phyloP scores from a whole-genome alignment of 2,797 vertebrate genomes.

The Streptopelia turtur region DNA sequence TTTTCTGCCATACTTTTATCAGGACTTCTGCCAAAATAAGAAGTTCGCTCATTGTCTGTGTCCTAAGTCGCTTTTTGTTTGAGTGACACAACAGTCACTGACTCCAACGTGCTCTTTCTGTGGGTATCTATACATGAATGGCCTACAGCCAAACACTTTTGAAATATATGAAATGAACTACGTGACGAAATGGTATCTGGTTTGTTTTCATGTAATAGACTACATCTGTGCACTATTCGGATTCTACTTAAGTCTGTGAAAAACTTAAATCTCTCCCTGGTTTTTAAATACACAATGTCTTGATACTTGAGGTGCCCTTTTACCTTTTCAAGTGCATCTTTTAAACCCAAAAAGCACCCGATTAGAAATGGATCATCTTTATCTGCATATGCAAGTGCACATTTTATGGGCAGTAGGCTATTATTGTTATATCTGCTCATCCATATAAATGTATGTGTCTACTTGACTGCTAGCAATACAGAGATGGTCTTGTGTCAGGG shows the following conservation, averaged over 20 bases:
- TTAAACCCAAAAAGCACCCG: not conserved
- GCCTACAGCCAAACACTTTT: not conserved
- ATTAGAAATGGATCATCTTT: not conserved
- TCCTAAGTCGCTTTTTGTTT: not conserved
- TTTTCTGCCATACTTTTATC: not conserved
- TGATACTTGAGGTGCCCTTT: not conserved
- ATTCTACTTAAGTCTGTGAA: not conserved
- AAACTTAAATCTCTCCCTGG: not conserved
- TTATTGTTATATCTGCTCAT: not conserved
- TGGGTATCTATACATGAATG: not conserved
- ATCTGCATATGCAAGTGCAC: not conserved
- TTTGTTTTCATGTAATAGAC: not conserved
- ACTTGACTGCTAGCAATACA: not conserved
- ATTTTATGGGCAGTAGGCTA: not conserved
- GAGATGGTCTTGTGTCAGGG: not conserved
- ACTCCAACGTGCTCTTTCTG: not conserved
- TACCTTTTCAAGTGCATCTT: not conserved
- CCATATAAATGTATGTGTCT: not conserved
- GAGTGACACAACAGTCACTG: not conserved
- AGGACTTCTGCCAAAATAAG: not conserved
- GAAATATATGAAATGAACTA: not conserved
- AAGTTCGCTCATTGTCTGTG: not conserved
- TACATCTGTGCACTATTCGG: not conserved
- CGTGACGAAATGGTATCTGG: not conserved
- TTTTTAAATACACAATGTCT: not conserved